Evolutionary conservation across 1,140 invertebrate species (phyloP).

Genomic region (Acromyrmex charruanus): DNA sequence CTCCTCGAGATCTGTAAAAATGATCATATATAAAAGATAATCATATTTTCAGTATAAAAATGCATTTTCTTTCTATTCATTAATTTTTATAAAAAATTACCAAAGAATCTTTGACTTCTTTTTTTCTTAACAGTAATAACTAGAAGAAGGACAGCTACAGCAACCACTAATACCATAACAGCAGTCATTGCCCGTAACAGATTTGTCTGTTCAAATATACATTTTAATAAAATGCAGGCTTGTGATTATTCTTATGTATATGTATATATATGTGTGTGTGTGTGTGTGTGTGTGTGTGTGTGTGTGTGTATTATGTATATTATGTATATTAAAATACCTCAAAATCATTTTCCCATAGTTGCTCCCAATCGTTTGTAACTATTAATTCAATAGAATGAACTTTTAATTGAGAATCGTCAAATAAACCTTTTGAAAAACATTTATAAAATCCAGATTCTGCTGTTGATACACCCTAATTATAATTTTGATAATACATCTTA

Average conservation of each 20-base stretch:
- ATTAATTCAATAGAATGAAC: conserved; percentile 88
- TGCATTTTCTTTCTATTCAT: not conserved
- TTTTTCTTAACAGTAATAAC: conserved; percentile 78
- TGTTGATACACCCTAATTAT: conserved; percentile 87
- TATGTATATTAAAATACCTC: conserved; percentile 81
- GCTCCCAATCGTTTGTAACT: conserved; percentile 86
- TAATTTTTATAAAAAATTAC: conserved; percentile 72
- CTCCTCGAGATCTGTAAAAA: conserved; percentile 82
- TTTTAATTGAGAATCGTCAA: conserved; percentile 85
- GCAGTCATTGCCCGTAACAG: conserved; percentile 80
- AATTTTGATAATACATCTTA: too few relatives aligned
- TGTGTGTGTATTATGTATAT: conserved; percentile 58
- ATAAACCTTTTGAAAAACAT: conserved; percentile 88
- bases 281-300: conserved; percentile 60
- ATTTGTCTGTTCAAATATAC: conserved; percentile 78
- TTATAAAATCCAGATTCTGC: conserved; percentile 89
- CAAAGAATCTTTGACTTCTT: conserved; percentile 80
- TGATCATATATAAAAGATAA: conserved; percentile 20
- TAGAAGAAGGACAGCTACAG: conserved; percentile 79
- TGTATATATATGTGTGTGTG: too few relatives aligned
- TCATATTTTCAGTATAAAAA: not conserved
- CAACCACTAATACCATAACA: conserved; percentile 81
- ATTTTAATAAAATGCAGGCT: conserved; percentile 35
- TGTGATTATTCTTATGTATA: conserved; percentile 22
- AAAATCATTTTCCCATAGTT: conserved; percentile 84